A percentile compares a stretch with the other conserved stretches of the same genome.
phyloP scores from a whole-genome alignment of 2,888 invertebrate genomes.

The Euzetes globulus region DNA sequence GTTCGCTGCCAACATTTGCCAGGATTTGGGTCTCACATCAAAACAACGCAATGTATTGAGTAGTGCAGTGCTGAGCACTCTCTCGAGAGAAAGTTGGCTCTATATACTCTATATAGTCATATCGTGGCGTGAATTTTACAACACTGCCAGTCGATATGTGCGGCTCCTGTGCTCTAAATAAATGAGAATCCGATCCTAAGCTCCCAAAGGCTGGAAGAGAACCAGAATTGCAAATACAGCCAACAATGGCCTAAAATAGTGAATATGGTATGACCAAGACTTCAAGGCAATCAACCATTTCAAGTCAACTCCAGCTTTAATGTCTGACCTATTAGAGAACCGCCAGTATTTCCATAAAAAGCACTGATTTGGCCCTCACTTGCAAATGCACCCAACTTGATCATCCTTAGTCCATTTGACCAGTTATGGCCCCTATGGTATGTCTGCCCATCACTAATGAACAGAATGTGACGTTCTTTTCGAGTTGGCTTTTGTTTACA shows the following conservation, averaged over 20 bases:
- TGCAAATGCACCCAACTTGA: too few species aligned
- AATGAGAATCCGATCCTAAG: conserved; percentile 13
- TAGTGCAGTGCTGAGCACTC: not conserved
- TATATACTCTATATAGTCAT: not conserved
- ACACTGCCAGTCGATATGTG: conserved; percentile 9
- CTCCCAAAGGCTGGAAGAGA: conserved; percentile 12
- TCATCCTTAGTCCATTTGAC: not conserved
- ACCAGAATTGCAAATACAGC: not conserved
- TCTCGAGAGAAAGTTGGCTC: conserved; percentile 3
- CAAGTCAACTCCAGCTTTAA: too few species aligned
- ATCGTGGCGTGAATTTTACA: conserved; percentile 19
- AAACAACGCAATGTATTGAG: not conserved
- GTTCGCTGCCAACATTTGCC: not conserved
- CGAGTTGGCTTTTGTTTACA: not conserved
- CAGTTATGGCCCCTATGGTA: not conserved
- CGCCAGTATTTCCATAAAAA: too few species aligned
- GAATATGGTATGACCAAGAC: not conserved
- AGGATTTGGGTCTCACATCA: conserved; percentile 12
- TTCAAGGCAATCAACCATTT: too few species aligned
- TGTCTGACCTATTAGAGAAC: too few species aligned
- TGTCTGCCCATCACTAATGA: not conserved
- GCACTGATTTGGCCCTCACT: too few species aligned
- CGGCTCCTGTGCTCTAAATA: conserved; percentile 14
- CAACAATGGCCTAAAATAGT: not conserved
- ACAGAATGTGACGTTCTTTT: not conserved